These are phyloP conservation scores for Cynocephalus volans DNA, from an alignment of 2,113 vertebrate species.

Conservation along the genomic window DNA sequence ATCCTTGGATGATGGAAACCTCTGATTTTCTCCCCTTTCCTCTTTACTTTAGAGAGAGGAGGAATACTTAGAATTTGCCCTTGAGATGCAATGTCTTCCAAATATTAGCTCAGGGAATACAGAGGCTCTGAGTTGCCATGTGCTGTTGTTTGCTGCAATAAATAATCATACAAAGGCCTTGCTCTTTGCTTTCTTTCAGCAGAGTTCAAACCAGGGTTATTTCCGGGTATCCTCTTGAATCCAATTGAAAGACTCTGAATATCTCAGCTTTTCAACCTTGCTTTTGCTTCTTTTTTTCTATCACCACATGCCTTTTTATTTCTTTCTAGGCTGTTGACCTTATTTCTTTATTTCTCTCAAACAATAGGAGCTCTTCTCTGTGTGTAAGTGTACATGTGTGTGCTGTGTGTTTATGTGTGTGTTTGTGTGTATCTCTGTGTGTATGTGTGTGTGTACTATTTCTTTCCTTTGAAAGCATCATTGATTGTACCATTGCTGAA, in stretches of 20 bases:
- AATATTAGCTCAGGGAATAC: conserved; percentile 87
- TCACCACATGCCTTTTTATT: conserved; percentile 54
- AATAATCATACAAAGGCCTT: conserved; percentile 79
- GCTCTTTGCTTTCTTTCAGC: conserved; percentile 62
- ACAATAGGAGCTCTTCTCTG: conserved; percentile 38
- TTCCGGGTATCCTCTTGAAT: conserved; percentile 73
- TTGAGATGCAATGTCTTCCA: conserved; percentile 83
- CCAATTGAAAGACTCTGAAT: conserved; percentile 69
- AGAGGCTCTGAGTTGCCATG: conserved; percentile 65
- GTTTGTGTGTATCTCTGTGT: not conserved
- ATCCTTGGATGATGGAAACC: conserved; percentile 71
- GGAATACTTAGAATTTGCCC: conserved; percentile 81
- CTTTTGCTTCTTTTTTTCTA: conserved; percentile 69
- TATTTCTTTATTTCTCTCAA: conserved; percentile 76
- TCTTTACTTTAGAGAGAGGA: conserved; percentile 72
- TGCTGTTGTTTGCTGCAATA: conserved; percentile 83
- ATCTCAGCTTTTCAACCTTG: conserved; percentile 65
- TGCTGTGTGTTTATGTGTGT: not conserved
- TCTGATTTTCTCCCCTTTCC: not conserved
- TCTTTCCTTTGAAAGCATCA: conserved; percentile 58
- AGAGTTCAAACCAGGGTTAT: conserved; percentile 74
- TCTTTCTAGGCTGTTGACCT: conserved; percentile 71
- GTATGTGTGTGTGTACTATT: not conserved
- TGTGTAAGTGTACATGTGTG: not conserved
- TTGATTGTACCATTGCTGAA: not conserved